A percentile compares a stretch with the other conserved stretches of the same genome.
Evolutionary conservation across 2,113 vertebrate species (phyloP).

Genomic region (Crotalus horridus): DNA sequence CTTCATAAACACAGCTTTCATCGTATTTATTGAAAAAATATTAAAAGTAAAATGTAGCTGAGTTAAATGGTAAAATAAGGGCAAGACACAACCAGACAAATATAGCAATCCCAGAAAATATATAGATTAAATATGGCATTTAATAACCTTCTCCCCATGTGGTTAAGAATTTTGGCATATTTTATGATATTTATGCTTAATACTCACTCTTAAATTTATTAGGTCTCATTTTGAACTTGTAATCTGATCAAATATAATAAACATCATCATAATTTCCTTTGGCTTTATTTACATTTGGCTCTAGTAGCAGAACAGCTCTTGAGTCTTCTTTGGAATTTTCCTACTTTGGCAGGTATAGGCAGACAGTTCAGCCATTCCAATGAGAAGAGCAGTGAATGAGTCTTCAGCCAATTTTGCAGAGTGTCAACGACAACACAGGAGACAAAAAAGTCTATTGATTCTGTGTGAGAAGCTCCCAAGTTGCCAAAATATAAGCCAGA

Average conservation of each 20-base stretch:
- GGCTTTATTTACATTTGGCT: not conserved
- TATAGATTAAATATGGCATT: not conserved
- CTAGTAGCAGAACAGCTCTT: not conserved
- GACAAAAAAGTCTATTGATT: not conserved
- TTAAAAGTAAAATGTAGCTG: not conserved
- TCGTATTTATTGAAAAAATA: not conserved
- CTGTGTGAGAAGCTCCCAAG: not conserved
- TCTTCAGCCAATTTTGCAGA: not conserved
- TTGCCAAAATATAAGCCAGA: not conserved
- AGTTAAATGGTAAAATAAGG: not conserved
- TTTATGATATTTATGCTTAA: not conserved
- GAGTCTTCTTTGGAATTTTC: not conserved
- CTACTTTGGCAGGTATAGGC: not conserved
- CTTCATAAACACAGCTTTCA: not conserved
- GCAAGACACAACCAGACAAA: not conserved
- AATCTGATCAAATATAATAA: slow-evolving; percentile 4
- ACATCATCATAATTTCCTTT: not conserved
- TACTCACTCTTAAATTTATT: not conserved
- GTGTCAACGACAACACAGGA: not conserved
- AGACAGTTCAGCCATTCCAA: not conserved
- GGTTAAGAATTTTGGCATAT: not conserved
- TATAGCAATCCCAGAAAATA: not conserved
- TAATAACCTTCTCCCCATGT: not conserved
- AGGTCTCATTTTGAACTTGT: not conserved
- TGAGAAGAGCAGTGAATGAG: not conserved